phyloP scores from a whole-genome alignment of 2,888 invertebrate species.

The Lathronympha strigana region DNA sequence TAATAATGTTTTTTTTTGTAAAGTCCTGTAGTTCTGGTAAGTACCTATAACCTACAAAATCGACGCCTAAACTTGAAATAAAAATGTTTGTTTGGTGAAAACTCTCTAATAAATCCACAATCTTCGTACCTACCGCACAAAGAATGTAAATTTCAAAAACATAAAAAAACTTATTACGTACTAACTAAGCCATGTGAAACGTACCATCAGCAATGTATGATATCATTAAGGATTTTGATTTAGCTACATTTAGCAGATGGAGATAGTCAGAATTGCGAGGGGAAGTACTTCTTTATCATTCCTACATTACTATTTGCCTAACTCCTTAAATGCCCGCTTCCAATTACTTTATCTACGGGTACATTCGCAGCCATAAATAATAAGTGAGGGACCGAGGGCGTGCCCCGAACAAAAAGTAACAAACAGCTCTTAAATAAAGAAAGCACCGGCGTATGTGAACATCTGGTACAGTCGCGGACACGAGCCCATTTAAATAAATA shows the following conservation, averaged over 20 bases:
- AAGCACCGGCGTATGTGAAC: conserved; percentile 82
- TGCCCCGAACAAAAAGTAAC: conserved; percentile 79
- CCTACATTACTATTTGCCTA: conserved; percentile 5
- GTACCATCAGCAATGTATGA: too few species aligned
- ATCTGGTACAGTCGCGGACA: conserved; percentile 69
- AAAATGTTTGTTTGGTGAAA: too few species aligned
- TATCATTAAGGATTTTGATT: background rate
- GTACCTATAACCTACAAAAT: too few species aligned
- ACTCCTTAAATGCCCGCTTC: conserved; percentile 22
- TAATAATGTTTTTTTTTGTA: too few species aligned
- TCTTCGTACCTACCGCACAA: too few species aligned
- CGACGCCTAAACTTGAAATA: too few species aligned
- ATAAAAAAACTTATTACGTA: too few species aligned
- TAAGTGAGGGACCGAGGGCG: conserved; percentile 81
- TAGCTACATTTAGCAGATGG: background rate
- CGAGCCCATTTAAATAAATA: conserved; percentile 56
- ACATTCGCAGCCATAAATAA: conserved; percentile 80
- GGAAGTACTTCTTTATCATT: background rate
- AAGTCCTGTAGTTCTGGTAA: too few species aligned
- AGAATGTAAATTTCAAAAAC: too few species aligned
- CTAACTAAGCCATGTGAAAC: too few species aligned
- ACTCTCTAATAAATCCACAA: too few species aligned
- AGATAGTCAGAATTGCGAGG: background rate
- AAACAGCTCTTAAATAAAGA: conserved; percentile 84
- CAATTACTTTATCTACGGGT: conserved; percentile 52